Percentiles rank a stretch among this genome's conserved stretches.
Conservation (phyloP, 1,140 invertebrate species). For the Drosophila arizonae region DNA sequence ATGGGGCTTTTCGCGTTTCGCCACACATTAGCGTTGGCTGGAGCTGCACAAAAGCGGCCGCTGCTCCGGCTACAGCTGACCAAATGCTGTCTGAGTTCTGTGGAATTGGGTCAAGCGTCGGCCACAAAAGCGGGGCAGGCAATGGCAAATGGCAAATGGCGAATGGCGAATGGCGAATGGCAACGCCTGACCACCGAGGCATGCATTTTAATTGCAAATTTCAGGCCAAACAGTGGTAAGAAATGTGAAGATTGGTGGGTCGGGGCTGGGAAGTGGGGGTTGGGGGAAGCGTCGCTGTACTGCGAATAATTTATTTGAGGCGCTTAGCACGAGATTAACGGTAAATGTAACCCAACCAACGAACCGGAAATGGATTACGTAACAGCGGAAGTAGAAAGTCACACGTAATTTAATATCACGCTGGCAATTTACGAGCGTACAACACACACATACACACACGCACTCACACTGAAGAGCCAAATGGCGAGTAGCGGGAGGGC, state of each 20-base stretch:
- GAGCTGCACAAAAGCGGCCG: constrained; percentile 6
- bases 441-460: constrained; percentile 8
- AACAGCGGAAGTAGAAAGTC: constrained; percentile 75
- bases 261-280: not conserved
- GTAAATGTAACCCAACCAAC: constrained; percentile 74
- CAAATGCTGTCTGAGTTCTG: constrained; percentile 49
- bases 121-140: constrained; percentile 45
- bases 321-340: constrained; percentile 77
- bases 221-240: constrained; percentile 4
- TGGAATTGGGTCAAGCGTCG: constrained; percentile 66
- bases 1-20: constrained; percentile 23
- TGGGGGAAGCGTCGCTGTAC: not conserved
- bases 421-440: constrained; percentile 68
- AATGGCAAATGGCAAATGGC: constrained; percentile 25
- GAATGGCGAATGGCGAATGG: constrained; percentile 22
- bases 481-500: not conserved
- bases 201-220: constrained; percentile 80
- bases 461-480: not conserved
- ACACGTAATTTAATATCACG: constrained; percentile 79
- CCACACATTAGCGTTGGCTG: constrained; percentile 66
- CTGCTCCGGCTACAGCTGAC: constrained; percentile 25
- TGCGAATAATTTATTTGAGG: constrained; percentile 73
- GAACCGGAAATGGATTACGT: constrained; percentile 79
- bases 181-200: constrained; percentile 38
- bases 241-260: not conserved